These are phyloP conservation scores for Melanotus villosus DNA, from an alignment of 2,888 invertebrate species.

Conservation along the genomic window DNA sequence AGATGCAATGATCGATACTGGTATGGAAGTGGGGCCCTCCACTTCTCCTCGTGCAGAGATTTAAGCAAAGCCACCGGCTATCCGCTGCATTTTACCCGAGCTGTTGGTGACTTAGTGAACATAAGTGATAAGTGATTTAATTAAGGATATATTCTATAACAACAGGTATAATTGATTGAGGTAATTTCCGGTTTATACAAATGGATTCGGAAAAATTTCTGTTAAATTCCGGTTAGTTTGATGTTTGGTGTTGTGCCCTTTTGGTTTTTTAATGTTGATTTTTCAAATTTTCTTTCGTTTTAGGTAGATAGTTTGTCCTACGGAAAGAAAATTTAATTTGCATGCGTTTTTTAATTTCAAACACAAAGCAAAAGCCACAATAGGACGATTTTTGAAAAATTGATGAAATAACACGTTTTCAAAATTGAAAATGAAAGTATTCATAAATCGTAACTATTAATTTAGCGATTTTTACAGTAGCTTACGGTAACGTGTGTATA, in stretches of 20 bases:
- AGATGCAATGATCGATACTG: constrained; percentile 46
- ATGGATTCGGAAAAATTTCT: constrained; percentile 11
- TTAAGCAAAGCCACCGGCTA: constrained; percentile 42
- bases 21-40: constrained; percentile 41
- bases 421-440: no score
- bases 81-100: constrained; percentile 32
- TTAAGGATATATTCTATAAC: background rate
- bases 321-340: no score
- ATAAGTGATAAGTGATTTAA: constrained; percentile 19
- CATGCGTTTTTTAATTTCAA: no score
- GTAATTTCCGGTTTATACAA: background rate
- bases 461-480: no score
- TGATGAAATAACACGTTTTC: no score
- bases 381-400: no score
- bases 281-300: no score
- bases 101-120: constrained; percentile 28
- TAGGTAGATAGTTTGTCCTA: no score
- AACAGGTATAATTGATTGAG: constrained; percentile 26
- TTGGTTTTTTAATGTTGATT: no score
- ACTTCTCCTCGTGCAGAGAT: constrained; percentile 48
- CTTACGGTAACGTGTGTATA: no score
- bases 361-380: no score
- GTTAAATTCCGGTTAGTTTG: constrained; percentile 28
- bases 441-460: no score
- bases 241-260: constrained; percentile 18